Conservation (phyloP, 2,797 vertebrate genomes). For the Girardinus metallicus region DNA sequence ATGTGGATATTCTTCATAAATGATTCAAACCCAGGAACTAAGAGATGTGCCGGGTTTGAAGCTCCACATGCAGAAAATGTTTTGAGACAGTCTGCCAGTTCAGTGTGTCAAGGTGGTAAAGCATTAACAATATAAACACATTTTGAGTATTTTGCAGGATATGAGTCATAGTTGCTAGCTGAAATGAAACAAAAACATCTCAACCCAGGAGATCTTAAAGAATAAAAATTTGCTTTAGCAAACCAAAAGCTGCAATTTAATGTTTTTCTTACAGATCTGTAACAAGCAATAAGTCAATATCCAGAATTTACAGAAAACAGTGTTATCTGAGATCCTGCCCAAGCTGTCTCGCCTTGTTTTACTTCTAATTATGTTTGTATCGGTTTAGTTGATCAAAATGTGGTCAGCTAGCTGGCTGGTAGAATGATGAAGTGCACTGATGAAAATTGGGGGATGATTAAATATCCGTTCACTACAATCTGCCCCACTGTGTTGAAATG, state of each 20-base stretch:
- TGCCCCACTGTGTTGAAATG: conserved; percentile 64
- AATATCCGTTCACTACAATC: conserved; percentile 61
- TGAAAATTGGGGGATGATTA: conserved; percentile 67
- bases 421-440: conserved; percentile 30
- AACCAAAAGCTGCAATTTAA: conserved; percentile 7
- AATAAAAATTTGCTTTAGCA: not conserved
- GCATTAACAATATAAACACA: not conserved
- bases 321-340: not conserved
- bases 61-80: not conserved
- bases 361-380: not conserved
- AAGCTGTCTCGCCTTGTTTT: not conserved
- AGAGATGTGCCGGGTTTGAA: conserved; percentile 4
- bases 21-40: conserved; percentile 33
- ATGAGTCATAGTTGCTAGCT: not conserved
- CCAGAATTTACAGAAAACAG: not conserved
- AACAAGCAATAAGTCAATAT: not conserved
- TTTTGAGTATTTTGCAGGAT: not conserved
- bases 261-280: not conserved
- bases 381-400: conserved; percentile 11
- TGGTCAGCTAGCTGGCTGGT: conserved; percentile 5
- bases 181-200: not conserved
- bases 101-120: not conserved
- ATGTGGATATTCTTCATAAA: conserved; percentile 22
- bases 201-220: not conserved
- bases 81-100: not conserved